These are phyloP conservation scores for Leptopilina clavipes DNA, from an alignment of 1,140 invertebrate species.

Conservation along the genomic window DNA sequence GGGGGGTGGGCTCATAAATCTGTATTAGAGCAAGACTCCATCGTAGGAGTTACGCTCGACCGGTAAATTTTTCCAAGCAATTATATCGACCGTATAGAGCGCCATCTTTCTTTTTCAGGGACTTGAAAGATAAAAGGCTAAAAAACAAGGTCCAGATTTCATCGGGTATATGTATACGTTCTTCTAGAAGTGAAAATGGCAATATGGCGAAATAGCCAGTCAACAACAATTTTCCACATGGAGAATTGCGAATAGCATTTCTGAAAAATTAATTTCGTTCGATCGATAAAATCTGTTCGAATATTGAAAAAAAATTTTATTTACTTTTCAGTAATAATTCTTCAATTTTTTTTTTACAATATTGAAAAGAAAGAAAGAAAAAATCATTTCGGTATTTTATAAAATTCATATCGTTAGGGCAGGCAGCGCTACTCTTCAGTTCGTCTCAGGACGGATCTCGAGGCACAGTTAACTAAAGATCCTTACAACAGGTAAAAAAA, in stretches of 20 bases:
- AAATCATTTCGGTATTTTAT: too few relatives aligned
- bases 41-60: constrained; percentile 9
- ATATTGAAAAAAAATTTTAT: too few relatives aligned
- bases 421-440: too few relatives aligned
- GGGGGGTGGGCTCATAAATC: constrained; percentile 60
- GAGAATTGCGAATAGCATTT: constrained; percentile 8
- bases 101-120: constrained; percentile 9
- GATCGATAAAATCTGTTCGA: neutral
- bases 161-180: neutral
- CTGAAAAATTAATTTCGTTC: neutral
- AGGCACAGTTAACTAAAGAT: too few relatives aligned
- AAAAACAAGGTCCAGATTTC: constrained; percentile 7
- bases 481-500: too few relatives aligned
- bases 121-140: neutral
- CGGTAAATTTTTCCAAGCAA: constrained; percentile 33
- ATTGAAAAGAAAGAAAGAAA: too few relatives aligned
- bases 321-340: too few relatives aligned
- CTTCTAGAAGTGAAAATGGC: constrained; percentile 6
- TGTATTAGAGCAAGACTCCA: constrained; percentile 60
- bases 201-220: constrained; percentile 3
- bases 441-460: too few relatives aligned
- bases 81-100: constrained; percentile 14
- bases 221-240: constrained; percentile 3
- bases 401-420: too few relatives aligned
- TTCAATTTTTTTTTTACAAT: too few relatives aligned